Evolutionary conservation across 2,888 invertebrate species (phyloP), one percentile per base, ranked within the genome.

Genomic region (Pardosa pseudoannulata): DNA sequence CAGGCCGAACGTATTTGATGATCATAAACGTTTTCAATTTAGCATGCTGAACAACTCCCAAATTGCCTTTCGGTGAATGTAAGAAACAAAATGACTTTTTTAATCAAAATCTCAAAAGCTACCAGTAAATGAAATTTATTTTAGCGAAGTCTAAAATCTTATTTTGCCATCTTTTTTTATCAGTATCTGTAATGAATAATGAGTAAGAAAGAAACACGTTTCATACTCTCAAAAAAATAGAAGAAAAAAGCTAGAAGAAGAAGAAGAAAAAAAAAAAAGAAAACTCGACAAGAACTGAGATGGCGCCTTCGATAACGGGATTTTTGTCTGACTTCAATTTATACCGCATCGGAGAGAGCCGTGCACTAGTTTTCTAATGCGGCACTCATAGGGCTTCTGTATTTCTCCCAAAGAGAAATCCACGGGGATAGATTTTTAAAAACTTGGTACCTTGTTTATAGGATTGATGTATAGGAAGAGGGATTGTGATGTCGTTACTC

Each of bases 291-390:
- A 67, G 67, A 31, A 19, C 32, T 6, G n/a, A 32, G 23, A 67
- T 19, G 67, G 67, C 67, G 31, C 23, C 32, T 67, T 32, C 19
- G 67, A 67, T 67, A 67, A 67, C n/a, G 32, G 32, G 67, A 67
- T 67, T 67, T 65, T 5, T 36, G 5, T 56, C 56, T 23, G 56
- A 56, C 56, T 23, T 56, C 23, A 32, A 67, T 16, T 32, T 19
- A 67, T n/a, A 32, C 67, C 11, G 29, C 29, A 65, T 6, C 3
- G 29, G 13, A 65, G 31, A 67, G 19, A 67, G 32, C 16, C 67
- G n/a, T 7, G 19, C n/a, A 67, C n/a, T 19, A 67, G 31, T 83
- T 67, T 74, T 41, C n/a, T 83, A 83, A 83, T 76, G 65, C 72
- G 23, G 64, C 65, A 9, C 29, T 68, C 70, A 75, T 82, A 75